Percentiles rank a stretch among this genome's conserved stretches.
phyloP scores from a whole-genome alignment of 2,888 invertebrate genomes.

The Acronicta psi region DNA sequence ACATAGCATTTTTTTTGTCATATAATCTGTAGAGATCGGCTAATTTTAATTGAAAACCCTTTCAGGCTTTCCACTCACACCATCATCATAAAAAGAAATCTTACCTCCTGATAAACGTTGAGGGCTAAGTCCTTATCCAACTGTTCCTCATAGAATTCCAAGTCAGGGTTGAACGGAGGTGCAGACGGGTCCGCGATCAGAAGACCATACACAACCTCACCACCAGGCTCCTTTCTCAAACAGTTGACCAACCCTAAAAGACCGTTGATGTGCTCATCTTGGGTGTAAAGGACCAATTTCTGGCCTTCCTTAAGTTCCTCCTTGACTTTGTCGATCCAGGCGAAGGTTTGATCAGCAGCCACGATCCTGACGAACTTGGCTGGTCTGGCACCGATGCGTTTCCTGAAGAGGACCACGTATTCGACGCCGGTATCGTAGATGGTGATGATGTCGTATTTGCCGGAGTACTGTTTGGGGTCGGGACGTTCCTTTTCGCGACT shows the following conservation, averaged over 20 bases:
- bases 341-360: conserved; percentile 75
- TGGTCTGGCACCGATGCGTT: conserved; percentile 79
- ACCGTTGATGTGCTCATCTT: conserved; percentile 92
- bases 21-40: too few species aligned
- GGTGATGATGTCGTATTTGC: conserved; percentile 84
- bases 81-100: conserved; percentile 47
- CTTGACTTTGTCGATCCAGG: conserved; percentile 87
- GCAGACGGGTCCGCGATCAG: conserved; percentile 90
- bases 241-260: conserved; percentile 97
- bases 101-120: conserved; percentile 92
- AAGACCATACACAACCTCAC: conserved; percentile 90
- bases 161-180: conserved; percentile 90
- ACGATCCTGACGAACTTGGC: conserved; percentile 84
- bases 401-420: conserved; percentile 87
- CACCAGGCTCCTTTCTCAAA: conserved; percentile 94
- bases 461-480: conserved; percentile 76
- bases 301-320: conserved; percentile 80
- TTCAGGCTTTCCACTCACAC: too few species aligned
- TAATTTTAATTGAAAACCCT: too few species aligned
- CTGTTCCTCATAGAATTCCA: conserved; percentile 91
- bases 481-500: conserved; percentile 88
- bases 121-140: conserved; percentile 92
- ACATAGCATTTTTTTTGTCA: too few species aligned
- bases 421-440: conserved; percentile 85
- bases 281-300: conserved; percentile 91